phyloP scores from a whole-genome alignment of 2,797 vertebrate species.

The Acanthornis magna region DNA sequence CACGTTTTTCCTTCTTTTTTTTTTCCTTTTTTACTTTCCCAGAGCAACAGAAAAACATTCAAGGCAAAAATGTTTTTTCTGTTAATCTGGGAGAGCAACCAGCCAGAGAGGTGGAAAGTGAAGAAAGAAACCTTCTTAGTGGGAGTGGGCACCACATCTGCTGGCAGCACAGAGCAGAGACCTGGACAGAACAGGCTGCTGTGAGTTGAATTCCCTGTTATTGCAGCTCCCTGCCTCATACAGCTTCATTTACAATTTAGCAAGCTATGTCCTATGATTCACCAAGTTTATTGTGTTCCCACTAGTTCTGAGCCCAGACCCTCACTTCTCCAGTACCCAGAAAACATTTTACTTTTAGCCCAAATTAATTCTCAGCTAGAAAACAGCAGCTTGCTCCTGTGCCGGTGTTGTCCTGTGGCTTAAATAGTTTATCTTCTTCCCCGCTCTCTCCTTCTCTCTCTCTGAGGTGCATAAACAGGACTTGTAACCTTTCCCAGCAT shows the following conservation, averaged over 20 bases:
- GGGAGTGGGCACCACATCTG: neutral
- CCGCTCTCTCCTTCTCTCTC: neutral
- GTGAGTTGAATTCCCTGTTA: neutral
- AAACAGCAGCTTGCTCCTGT: neutral
- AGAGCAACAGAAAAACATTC: neutral
- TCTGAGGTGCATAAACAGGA: neutral
- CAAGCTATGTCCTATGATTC: neutral
- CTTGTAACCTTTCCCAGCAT: neutral
- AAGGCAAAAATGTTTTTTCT: neutral
- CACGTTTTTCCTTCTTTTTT: neutral
- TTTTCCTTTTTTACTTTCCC: neutral
- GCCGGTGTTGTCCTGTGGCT: neutral
- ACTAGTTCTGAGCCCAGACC: neutral
- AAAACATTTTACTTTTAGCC: neutral
- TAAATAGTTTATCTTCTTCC: neutral
- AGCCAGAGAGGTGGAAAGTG: neutral
- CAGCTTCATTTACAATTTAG: neutral
- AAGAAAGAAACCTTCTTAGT: neutral
- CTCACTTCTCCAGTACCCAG: neutral
- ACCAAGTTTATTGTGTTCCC: neutral
- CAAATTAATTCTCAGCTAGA: neutral
- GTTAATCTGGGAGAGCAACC: neutral
- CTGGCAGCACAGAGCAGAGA: neutral
- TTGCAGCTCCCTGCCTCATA: neutral
- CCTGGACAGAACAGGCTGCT: neutral